Base-by-base conservation (phyloP, 2,797 vertebrate genomes). In the Toxotes lorentzi region DNA sequence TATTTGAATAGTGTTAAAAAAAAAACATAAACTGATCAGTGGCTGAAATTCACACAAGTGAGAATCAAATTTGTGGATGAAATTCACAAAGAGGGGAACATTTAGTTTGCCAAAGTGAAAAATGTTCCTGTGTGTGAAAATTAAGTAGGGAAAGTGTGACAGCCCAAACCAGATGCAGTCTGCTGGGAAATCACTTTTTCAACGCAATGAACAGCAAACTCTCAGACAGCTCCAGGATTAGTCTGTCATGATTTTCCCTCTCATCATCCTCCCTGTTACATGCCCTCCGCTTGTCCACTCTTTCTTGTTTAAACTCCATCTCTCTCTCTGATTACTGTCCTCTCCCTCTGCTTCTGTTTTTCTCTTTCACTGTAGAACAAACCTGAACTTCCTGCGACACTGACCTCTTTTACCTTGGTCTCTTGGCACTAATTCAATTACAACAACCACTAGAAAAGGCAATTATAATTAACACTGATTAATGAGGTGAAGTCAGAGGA, bases 381-480 rank as follows among this genome's bases (percentile, higher is more conserved):
- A 78, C 73, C 76, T 24, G n/a, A 51, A 73, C 72, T 67, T 82
- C 68, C 60, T 51, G 51, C 75, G 5, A 27, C 16, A 11, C 76
- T 67, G 82, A 89, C 86, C 87, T 83, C 82, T 66, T 66, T 74
- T 81, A 86, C 85, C 85, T 85, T 76, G 70, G 51, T 78, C 73
- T 76, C 66, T 57, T 12, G 56, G 67, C 56, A 34, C 79, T 83
- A 83, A 90, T 89, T 88, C 78, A 88, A 90, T 90, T 89, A 89
- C 72, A 61, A 38, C 65, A 58, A 34, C 67, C 78, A 81, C 82
- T 66, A 45, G 73, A 73, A 81, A 75, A 88, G 73, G 64, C 78
- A 72, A 80, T 87, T 88, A 81, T 85, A 88, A 91, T 92, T 92
- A 88, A 86, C 73, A 66, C 82, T 89, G 89, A 91, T 91, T 90